phyloP scores from a whole-genome alignment of 2,113 vertebrate species.

The Mesoclemmys tuberculata region DNA sequence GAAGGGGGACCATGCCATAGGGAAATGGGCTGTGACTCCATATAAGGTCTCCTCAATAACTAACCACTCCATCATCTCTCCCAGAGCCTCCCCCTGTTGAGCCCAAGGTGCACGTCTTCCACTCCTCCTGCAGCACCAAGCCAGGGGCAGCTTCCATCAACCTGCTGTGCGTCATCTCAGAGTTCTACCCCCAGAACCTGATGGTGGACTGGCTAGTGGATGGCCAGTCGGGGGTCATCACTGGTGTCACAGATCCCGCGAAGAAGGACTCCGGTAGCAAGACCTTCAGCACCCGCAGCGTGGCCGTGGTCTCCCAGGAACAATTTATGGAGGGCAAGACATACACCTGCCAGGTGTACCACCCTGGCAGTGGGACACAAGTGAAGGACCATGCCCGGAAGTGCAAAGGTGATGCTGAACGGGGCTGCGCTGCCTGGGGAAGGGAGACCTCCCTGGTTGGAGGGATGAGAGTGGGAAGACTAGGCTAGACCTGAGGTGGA shows the following conservation, averaged over 20 bases:
- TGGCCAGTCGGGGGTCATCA: fast-evolving
- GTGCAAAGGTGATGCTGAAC: conserved; percentile 54
- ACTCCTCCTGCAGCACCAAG: conserved; percentile 49
- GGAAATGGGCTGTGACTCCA: not conserved
- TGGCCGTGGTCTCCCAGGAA: conserved; percentile 31
- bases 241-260: fast-evolving
- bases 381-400: not conserved
- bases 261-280: not conserved
- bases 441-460: not conserved
- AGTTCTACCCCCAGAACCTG: not conserved
- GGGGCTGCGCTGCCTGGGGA: not conserved
- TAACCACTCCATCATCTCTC: fast-evolving
- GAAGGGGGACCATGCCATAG: not conserved
- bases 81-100: fast-evolving
- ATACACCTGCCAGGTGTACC: conserved; percentile 58
- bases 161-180: conserved; percentile 48
- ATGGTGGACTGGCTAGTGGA: conserved; percentile 56
- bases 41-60: not conserved
- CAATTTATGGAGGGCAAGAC: conserved; percentile 30
- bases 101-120: not conserved
- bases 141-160: not conserved
- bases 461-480: not conserved
- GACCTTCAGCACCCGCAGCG: conserved; percentile 40
- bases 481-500: not conserved
- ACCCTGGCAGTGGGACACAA: not conserved